Evolutionary conservation across 2,888 invertebrate genomes (phyloP).

Genomic region (Lasioglossum pauxillum): DNA sequence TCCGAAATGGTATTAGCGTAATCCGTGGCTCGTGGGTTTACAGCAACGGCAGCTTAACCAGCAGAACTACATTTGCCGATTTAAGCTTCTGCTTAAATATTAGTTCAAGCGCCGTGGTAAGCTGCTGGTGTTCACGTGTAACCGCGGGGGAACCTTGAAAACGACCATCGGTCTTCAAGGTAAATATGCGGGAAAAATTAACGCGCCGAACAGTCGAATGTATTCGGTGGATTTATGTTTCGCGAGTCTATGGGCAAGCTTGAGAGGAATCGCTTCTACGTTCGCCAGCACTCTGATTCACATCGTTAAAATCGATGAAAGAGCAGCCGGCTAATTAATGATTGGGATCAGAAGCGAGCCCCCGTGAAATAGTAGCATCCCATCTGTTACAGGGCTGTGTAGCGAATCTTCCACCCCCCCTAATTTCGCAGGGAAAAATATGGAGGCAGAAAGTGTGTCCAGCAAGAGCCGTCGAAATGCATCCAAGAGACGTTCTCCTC

Average conservation of each 20-base stretch:
- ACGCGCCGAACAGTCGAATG: background rate
- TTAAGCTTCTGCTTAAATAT: constrained; percentile 66
- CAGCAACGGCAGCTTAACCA: constrained; percentile 51
- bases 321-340: constrained; percentile 9
- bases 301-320: background rate
- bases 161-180: background rate
- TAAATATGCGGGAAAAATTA: background rate
- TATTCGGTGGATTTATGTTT: background rate
- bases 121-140: constrained; percentile 1
- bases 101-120: constrained; percentile 57
- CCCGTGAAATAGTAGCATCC: background rate
- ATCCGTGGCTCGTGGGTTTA: constrained; percentile 53
- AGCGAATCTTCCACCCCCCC: constrained; percentile 8
- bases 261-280: background rate
- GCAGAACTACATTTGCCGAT: constrained; percentile 63
- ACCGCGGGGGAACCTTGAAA: background rate
- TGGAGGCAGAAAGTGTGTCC: constrained; percentile 16
- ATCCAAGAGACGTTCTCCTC: constrained; percentile 28
- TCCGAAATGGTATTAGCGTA: constrained; percentile 52
- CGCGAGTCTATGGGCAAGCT: background rate
- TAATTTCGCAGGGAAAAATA: constrained; percentile 45
- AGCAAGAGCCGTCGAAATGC: constrained; percentile 24
- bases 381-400: background rate
- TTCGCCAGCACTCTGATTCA: background rate
- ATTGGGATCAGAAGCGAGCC: background rate